Conservation (phyloP, 1,140 invertebrate genomes). For the Leptinotarsa lineolata region DNA sequence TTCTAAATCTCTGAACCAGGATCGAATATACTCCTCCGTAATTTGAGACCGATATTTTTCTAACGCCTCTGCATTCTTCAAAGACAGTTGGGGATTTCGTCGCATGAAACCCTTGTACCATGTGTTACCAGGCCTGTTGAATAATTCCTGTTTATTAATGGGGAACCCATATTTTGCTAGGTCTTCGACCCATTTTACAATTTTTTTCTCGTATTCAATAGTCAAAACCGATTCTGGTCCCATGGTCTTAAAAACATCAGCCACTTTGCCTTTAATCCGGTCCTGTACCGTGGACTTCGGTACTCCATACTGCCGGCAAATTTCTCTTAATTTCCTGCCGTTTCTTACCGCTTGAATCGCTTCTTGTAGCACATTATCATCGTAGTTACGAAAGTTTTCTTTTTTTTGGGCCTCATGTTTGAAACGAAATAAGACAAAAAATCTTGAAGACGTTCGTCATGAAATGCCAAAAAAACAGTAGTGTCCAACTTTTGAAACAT, state of each 20-base stretch:
- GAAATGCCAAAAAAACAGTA: slow-evolving; percentile 8
- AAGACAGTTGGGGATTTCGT: slow-evolving; percentile 12
- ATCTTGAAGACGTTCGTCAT: not conserved
- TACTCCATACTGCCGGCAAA: slow-evolving; percentile 18
- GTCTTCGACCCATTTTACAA: not conserved
- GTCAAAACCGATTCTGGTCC: slow-evolving; percentile 12
- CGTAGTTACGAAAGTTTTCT: not conserved
- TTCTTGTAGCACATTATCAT: not conserved
- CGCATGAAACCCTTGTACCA: slow-evolving; percentile 23
- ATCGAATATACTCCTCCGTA: not conserved
- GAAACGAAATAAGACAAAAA: not conserved
- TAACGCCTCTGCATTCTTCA: slow-evolving; percentile 19
- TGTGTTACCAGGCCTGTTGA: not conserved
- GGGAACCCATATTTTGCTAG: slow-evolving; percentile 8
- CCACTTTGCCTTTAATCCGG: slow-evolving; percentile 9
- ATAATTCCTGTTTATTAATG: slow-evolving; percentile 2
- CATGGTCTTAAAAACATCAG: not conserved
- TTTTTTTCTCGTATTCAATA: slow-evolving; percentile 17
- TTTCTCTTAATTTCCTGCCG: not conserved
- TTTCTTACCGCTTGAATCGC: not conserved
- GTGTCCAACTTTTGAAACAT: slow-evolving; percentile 4
- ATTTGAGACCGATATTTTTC: slow-evolving; percentile 21
- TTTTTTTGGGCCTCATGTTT: not conserved
- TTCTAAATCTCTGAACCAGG: not conserved
- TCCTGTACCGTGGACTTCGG: slow-evolving; percentile 25